These are phyloP conservation scores for Heliocidaris erythrogramma DNA, from an alignment of 35 echinoderm and acorn worm species.

Conservation along the genomic window DNA sequence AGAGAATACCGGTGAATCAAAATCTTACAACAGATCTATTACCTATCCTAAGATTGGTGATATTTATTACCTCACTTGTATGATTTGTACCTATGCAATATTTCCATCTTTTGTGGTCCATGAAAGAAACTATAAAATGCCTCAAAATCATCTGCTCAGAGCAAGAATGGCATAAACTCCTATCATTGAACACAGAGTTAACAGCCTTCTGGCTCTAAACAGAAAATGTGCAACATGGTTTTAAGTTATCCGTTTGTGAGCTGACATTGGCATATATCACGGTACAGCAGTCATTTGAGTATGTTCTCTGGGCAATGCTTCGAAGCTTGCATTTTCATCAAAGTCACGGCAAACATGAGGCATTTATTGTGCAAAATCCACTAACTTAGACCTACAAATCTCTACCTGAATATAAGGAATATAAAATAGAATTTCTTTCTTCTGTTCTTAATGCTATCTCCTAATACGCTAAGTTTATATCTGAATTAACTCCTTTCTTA, in stretches of 20 bases:
- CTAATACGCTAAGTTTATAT: not conserved
- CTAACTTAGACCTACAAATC: not conserved
- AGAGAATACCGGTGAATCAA: not conserved
- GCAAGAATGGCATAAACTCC: not conserved
- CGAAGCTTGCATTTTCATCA: not conserved
- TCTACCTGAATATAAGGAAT: not conserved
- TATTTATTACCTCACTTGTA: no score
- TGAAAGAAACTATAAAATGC: not conserved
- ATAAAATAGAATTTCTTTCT: not conserved
- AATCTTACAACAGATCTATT: not conserved
- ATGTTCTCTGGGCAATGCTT: not conserved
- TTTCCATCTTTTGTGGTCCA: not conserved
- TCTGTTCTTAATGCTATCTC: not conserved
- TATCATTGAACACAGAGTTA: no score
- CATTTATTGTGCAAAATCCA: slow-evolving; percentile 14
- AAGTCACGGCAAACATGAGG: not conserved
- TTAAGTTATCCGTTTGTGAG: not conserved
- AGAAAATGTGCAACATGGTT: no score
- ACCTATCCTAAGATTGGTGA: no score
- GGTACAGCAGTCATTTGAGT: not conserved
- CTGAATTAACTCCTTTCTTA: not conserved
- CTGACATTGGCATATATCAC: not conserved
- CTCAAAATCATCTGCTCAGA: not conserved
- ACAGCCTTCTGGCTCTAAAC: no score
- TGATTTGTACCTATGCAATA: not conserved